Evolutionary conservation across 2,888 invertebrate genomes (phyloP).

Genomic region (Harmothoe impar): DNA sequence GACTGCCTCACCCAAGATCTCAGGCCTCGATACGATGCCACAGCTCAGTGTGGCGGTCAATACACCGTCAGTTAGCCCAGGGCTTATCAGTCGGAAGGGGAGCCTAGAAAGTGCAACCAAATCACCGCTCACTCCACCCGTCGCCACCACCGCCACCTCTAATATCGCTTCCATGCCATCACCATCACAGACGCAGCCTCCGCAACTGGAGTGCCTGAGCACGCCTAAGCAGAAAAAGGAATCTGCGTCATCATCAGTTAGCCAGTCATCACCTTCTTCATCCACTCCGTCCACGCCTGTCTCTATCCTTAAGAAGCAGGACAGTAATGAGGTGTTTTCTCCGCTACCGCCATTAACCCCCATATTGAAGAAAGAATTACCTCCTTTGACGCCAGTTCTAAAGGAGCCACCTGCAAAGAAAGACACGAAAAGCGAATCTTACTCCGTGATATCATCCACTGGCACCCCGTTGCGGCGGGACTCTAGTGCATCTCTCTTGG

Average conservation of each 20-base stretch:
- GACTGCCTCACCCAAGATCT: slow-evolving; percentile 64
- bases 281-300: slow-evolving; percentile 67
- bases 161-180: slow-evolving; percentile 59
- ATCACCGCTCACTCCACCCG: slow-evolving; percentile 51
- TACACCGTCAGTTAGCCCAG: slow-evolving; percentile 32
- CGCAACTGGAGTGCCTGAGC: slow-evolving; percentile 28
- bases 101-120: slow-evolving; percentile 55
- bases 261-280: neutral
- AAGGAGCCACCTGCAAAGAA: slow-evolving; percentile 17
- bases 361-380: slow-evolving; percentile 34
- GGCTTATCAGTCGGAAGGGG: slow-evolving; percentile 43
- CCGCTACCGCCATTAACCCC: slow-evolving; percentile 28
- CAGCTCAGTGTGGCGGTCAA: slow-evolving; percentile 49
- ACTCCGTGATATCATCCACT: neutral
- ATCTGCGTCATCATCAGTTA: slow-evolving; percentile 34
- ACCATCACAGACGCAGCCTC: slow-evolving; percentile 53
- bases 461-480: neutral
- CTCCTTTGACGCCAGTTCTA: slow-evolving; percentile 10
- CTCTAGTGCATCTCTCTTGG: slow-evolving; percentile 31
- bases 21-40: slow-evolving; percentile 53
- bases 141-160: slow-evolving; percentile 57
- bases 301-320: slow-evolving; percentile 69
- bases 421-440: neutral
- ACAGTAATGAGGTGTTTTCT: slow-evolving; percentile 53
- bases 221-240: slow-evolving; percentile 10